phyloP scores from a whole-genome alignment of 2,113 vertebrate genomes.

The Raja brachyura region DNA sequence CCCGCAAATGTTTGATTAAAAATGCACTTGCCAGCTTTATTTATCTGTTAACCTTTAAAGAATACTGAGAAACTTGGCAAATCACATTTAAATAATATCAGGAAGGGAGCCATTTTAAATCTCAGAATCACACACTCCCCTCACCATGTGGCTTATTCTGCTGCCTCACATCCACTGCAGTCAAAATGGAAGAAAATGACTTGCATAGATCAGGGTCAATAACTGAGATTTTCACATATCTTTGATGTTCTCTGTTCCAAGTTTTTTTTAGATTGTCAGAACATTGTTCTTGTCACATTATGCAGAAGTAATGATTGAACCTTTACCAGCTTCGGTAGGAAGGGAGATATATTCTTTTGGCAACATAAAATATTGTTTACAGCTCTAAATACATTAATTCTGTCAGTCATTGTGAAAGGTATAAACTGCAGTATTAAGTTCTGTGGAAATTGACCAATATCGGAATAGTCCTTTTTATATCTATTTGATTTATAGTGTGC shows the following conservation, averaged over 20 bases:
- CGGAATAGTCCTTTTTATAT: neutral
- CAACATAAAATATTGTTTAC: neutral
- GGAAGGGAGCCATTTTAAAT: too few relatives aligned
- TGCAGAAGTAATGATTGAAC: neutral
- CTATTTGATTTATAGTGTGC: neutral
- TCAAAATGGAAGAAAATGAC: too few relatives aligned
- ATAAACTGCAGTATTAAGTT: neutral
- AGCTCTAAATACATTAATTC: neutral
- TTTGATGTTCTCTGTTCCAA: neutral
- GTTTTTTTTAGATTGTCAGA: neutral
- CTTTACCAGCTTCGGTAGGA: neutral
- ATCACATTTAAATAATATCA: too few relatives aligned
- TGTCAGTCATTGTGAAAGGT: neutral
- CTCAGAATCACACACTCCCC: too few relatives aligned
- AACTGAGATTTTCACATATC: neutral
- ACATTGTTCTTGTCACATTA: neutral
- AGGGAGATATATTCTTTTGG: neutral
- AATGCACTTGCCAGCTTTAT: too few relatives aligned
- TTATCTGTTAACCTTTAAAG: too few relatives aligned
- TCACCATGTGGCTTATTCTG: too few relatives aligned
- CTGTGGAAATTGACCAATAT: neutral
- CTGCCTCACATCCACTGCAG: too few relatives aligned
- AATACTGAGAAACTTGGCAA: too few relatives aligned
- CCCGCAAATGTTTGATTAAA: too few relatives aligned
- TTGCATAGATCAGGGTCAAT: too few relatives aligned